Base-by-base conservation (phyloP, 2,797 vertebrate species). In the Pantherophis vulpinus region DNA sequence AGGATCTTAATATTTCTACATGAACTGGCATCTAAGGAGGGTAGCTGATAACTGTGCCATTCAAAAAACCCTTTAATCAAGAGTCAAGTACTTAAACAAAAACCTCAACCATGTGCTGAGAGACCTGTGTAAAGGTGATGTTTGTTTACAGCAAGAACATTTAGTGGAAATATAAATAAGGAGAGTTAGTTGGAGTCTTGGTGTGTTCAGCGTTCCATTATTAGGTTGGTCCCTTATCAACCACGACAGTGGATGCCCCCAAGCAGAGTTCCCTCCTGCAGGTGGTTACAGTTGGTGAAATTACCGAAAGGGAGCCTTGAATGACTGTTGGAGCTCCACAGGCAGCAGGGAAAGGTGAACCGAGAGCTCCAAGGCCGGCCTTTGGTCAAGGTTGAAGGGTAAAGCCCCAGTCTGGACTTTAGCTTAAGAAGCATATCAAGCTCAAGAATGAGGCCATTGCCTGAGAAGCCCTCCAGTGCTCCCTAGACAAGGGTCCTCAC, bases 101-200 rank as follows among this genome's bases (percentile, higher is more conserved):
- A 55, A 70, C 56, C 4, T 51, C 9, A 29, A 93, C 59, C 90
- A 88, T 1, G 0, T 47, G 66, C 83, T 79, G 29, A 59, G 37
- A 89, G 6, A 54, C 60, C 92, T n/a, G 89, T 55, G 61, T 89
- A 94, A 91, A 94, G 94, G 91, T 7, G 89, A 10, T 95, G 54
- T 94, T 96, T 96, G 90, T 94, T 95, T 94, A 94, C 86, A 90
- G 74, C 63, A 91, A 91, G 92, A 96, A 91, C 51, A 59, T 12
- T 51, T 90, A 96, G 51, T 97, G 95, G 97, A 97, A 98, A 97
- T 94, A 94, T 54, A 97, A 97, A 97, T 94, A 97, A 94, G 58
- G 14, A 42, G 95, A 92, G 95, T 95, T 94, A 95, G 90, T 63
- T 93, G 25, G 16, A 54, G 86, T 54, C 23, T 37, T 94, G 91